A percentile compares a stretch with the other conserved stretches of the same genome.
phyloP scores from a whole-genome alignment of 92 coral and sea anemone species.

The Plumapathes pennacea region DNA sequence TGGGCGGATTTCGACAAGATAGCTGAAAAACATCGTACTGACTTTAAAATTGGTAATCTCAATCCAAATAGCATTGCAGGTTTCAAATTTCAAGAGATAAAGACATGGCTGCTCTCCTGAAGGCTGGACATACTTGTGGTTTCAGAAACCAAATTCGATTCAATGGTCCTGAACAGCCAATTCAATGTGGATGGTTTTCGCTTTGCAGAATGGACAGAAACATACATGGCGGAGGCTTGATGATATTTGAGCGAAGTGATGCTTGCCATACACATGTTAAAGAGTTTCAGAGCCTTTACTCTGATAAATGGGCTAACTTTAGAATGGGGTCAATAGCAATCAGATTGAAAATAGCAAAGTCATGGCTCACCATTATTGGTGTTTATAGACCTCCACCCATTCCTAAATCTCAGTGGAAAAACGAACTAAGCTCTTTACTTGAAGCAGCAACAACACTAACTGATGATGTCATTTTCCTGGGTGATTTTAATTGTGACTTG shows the following conservation, averaged over 20 bases:
- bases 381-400: conserved; percentile 33
- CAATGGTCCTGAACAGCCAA: conserved; percentile 9
- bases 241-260: conserved; percentile 36
- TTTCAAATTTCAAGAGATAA: conserved; percentile 20
- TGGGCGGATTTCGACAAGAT: background rate
- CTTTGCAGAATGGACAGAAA: conserved; percentile 19
- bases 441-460: conserved; percentile 24
- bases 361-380: conserved; percentile 24
- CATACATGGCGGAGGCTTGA: conserved; percentile 31
- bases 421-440: conserved; percentile 11
- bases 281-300: conserved; percentile 4
- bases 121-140: conserved; percentile 21
- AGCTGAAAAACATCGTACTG: conserved; percentile 1
- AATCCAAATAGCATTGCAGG: conserved; percentile 12
- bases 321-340: conserved; percentile 8
- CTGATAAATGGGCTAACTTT: conserved; percentile 14
- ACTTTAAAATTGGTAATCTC: too few relatives aligned
- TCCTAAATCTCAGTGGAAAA: conserved; percentile 16
- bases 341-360: conserved; percentile 13
- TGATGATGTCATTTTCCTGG: conserved; percentile 17
- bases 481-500: conserved; percentile 35
- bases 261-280: conserved; percentile 12
- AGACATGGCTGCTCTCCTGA: conserved; percentile 13
- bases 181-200: conserved; percentile 16
- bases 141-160: conserved; percentile 24